Base-by-base conservation (phyloP, 2,888 invertebrate species). In the Mamestra brassicae region DNA sequence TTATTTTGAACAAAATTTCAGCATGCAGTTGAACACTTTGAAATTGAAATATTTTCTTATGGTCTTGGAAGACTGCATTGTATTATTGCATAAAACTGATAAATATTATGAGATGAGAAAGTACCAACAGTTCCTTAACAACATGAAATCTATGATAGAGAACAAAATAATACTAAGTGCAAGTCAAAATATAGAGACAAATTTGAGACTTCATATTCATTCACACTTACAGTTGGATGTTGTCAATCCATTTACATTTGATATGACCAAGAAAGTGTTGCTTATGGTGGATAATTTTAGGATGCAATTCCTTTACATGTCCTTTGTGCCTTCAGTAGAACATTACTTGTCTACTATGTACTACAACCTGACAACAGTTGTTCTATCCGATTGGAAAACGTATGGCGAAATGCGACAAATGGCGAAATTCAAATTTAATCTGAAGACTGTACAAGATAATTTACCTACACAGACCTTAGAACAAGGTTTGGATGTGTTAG, bases 341-440 rank as follows among this genome's bases (percentile, higher is more conserved):
- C 98, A 98, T 91, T 99, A 99, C 94, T 97, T 99, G 84, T 99
- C 99, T 89, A 98, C 97, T 84, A 99, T 98, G 92, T 99, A 99
- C 95, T 99, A 99, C 94, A 99, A 99, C 96, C 97, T 99, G 88
- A 99, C 99, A 1, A 99, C 99, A 2, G 99, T 99, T 50, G 99
- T 99, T 10, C 96, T 99, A 63, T 99, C 99, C 87, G 99, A 99
- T 94, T 99, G 99, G 99, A 98, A 98, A 93, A 99, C 99, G 0
- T 99, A 99, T 92, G 98, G 99, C 34, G 99, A 99, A 95, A 99
- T 99, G 99, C 97, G 99, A 78, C 98, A 98, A 91, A 97, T 99
- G 93, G 99, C 99, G 0, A 97, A 97, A 89, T 97, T 98, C 87
- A 98, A 99, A 92, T 98, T 98, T 88, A 97, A 97, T 77, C 94